Evolutionary conservation across 2,113 vertebrate genomes (phyloP), one percentile per base, ranked within the genome.

Genomic region (Bettongia penicillata): DNA sequence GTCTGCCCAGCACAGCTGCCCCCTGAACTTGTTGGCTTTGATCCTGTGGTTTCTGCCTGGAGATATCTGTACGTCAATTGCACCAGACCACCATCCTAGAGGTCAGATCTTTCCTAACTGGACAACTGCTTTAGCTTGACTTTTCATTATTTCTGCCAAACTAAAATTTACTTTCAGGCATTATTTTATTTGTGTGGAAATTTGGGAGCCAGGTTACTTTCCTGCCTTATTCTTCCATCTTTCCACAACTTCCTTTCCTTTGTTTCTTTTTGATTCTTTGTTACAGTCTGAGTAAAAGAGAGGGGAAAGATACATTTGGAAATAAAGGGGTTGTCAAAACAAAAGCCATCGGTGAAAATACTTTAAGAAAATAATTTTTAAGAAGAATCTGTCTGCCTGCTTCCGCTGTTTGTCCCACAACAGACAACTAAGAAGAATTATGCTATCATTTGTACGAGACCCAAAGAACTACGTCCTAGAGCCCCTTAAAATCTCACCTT

Each of bases 211-310:
- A 68, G 28, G 57, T 51, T 61, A 61, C 0, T 31, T 12, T 0
- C 89, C 96, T 90, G 90, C 49, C 0, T 49, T 31, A 52, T 94
- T 92, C 95, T 50, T 49, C 95, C 93, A 93, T 53, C 52, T 92
- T 93, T 91, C 28, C 61, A 91, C 55, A n/a, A 3, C 48, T 53
- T 43, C 31, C 3, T 9, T 0, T 25, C 49, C 3, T 25, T 12
- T 68, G 53, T 31, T 55, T 11, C 49, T 84, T 51, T n/a, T 50
- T 19, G 51, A 84, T 89, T 52, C 91, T 90, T 25, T 48, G 14
- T 52, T 84, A 84, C 68, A 23, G 19, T 6, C 37, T 8, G 19
- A 43, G n/a, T n/a, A 43, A 55, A 55, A 55, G 25, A 53, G 25
- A 55, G 24, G 53, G 23, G 28, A 68, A 37, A 68, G 28, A 68